Percentiles rank a stretch among this genome's conserved stretches.
phyloP scores from a whole-genome alignment of 2,888 invertebrate species.

The Alcis repandata region DNA sequence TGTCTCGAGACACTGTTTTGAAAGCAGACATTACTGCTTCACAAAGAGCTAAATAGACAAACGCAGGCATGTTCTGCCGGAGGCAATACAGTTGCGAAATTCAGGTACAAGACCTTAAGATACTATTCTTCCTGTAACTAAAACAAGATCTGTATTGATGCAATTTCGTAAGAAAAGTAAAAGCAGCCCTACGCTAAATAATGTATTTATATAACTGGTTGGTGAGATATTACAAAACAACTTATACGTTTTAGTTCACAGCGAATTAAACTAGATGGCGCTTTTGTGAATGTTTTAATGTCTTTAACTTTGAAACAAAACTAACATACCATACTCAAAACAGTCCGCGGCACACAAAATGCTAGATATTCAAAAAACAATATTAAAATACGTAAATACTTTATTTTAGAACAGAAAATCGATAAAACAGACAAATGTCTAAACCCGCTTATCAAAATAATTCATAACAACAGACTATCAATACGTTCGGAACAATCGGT shows the following conservation, averaged over 20 bases:
- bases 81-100: constrained; percentile 40
- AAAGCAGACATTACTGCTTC: constrained; percentile 34
- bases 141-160: constrained; percentile 21
- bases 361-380: no score
- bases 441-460: neutral
- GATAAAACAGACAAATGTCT: neutral
- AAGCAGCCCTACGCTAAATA: no score
- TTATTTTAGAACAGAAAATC: neutral
- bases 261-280: no score
- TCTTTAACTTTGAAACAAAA: no score
- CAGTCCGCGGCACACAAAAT: no score
- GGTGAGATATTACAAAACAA: no score
- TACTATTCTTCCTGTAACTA: constrained; percentile 37
- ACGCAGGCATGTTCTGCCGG: constrained; percentile 28
- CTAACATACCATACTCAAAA: no score
- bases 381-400: no score
- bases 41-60: constrained; percentile 31
- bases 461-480: neutral
- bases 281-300: no score
- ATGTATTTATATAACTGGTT: no score
- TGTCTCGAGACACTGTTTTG: constrained; percentile 30
- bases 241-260: no score
- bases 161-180: neutral
- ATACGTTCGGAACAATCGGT: neutral
- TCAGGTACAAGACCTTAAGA: constrained; percentile 29